A percentile compares a stretch with the other conserved stretches of the same genome.
Conservation (phyloP, 2,113 vertebrate species). For the Dicerorhinus sumatrensis region DNA sequence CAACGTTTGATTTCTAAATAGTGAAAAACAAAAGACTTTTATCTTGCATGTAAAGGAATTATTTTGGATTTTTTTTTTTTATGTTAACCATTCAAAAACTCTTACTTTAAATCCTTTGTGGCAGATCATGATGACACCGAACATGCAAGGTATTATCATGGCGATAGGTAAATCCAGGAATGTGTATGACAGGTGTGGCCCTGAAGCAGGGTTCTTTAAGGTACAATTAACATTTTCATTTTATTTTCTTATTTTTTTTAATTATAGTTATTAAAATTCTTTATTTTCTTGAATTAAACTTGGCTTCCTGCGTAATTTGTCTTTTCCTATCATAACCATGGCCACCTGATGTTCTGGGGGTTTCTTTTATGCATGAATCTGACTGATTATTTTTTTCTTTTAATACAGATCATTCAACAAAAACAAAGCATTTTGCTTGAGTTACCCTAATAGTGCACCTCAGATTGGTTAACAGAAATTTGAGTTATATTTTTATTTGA, state of each 20-base stretch:
- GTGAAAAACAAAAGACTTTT: conserved; percentile 66
- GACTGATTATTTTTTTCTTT: background rate
- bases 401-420: background rate
- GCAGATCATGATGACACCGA: conserved; percentile 99
- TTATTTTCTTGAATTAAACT: conserved; percentile 40
- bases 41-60: conserved; percentile 85
- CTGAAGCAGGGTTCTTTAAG: conserved; percentile 99
- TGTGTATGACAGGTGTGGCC: conserved; percentile 98
- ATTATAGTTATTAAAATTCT: conserved; percentile 41
- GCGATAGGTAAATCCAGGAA: conserved; percentile 98
- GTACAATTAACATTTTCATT: conserved; percentile 90
- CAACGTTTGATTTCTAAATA: conserved; percentile 63
- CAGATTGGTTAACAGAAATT: conserved; percentile 21
- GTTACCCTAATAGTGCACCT: background rate
- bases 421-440: conserved; percentile 1
- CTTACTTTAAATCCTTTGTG: conserved; percentile 90
- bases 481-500: conserved; percentile 35
- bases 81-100: conserved; percentile 86
- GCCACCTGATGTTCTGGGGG: background rate
- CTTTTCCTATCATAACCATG: background rate
- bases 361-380: background rate
- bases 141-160: conserved; percentile 99
- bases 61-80: conserved; percentile 76
- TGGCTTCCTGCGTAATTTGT: background rate
- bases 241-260: conserved; percentile 58